Evolutionary conservation across 2,113 vertebrate species (phyloP).

Genomic region (Calidris pygmaea): DNA sequence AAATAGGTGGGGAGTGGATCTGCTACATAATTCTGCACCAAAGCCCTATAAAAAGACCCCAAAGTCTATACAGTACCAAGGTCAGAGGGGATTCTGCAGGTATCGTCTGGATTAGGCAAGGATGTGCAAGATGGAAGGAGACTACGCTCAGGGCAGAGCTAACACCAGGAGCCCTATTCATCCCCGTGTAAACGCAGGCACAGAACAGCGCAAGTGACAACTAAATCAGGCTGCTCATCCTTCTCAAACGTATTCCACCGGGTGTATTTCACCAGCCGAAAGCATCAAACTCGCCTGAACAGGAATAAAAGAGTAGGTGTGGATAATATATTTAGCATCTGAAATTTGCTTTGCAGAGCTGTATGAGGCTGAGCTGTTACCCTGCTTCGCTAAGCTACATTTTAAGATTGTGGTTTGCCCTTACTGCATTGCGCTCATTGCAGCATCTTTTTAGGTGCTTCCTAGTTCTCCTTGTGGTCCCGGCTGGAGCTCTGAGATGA

Average conservation of each 20-base stretch:
- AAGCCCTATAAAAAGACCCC: not conserved
- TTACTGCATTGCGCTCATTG: not conserved
- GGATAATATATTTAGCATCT: conserved; percentile 27
- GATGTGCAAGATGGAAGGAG: not conserved
- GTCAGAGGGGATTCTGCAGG: not conserved
- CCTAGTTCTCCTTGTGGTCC: not conserved
- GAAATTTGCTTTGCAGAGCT: conserved; percentile 51
- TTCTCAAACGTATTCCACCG: conserved; percentile 6
- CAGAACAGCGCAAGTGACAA: not conserved
- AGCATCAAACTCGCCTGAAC: conserved; percentile 36
- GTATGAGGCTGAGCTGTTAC: not conserved
- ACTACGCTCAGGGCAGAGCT: not conserved
- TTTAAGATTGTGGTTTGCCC: not conserved
- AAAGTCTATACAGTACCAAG: not conserved
- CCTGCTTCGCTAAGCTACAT: conserved; percentile 12
- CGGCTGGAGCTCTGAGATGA: not conserved
- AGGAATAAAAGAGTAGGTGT: conserved; percentile 56
- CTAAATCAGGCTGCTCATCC: not conserved
- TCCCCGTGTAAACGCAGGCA: not conserved
- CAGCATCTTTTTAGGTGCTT: not conserved
- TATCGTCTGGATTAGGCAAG: not conserved
- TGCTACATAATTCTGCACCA: not conserved
- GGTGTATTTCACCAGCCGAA: conserved; percentile 24
- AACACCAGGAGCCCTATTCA: not conserved
- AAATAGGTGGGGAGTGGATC: not conserved